Evolutionary conservation across 2,797 vertebrate species (phyloP).

Genomic region (Botia almorhae): DNA sequence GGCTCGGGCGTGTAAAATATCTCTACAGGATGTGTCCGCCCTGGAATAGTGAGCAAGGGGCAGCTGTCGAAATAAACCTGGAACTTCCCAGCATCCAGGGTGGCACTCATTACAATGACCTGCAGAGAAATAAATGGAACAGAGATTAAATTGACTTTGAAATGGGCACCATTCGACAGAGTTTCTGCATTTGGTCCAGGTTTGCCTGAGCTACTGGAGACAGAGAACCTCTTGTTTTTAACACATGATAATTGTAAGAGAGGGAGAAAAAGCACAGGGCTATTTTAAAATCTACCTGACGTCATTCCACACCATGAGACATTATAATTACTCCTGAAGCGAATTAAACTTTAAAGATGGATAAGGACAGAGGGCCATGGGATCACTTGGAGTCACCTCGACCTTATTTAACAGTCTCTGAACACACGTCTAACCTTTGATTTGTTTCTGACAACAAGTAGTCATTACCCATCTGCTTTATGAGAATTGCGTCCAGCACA

Average conservation of each 20-base stretch:
- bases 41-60: constrained; percentile 93
- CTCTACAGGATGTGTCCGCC: constrained; percentile 95
- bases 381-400: constrained; percentile 78
- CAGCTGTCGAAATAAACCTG: constrained; percentile 97
- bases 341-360: constrained; percentile 80
- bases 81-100: constrained; percentile 95
- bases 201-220: neutral
- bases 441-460: constrained; percentile 78
- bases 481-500: constrained; percentile 72
- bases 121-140: constrained; percentile 60
- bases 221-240: constrained; percentile 67
- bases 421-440: constrained; percentile 82
- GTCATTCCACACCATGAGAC: constrained; percentile 75
- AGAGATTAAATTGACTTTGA: neutral
- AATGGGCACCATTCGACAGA: neutral
- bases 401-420: constrained; percentile 80
- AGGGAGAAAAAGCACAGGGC: constrained; percentile 66
- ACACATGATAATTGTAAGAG: constrained; percentile 76
- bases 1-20: constrained; percentile 98
- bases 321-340: constrained; percentile 83
- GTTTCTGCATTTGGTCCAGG: constrained; percentile 54
- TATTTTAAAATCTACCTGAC: constrained; percentile 73
- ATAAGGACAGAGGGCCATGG: constrained; percentile 67
- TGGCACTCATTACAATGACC: constrained; percentile 98
- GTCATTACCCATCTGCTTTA: constrained; percentile 84